Percentiles rank a stretch among this genome's conserved stretches.
phyloP scores from a whole-genome alignment of 2,113 vertebrate species.

The Sorex fumeus region DNA sequence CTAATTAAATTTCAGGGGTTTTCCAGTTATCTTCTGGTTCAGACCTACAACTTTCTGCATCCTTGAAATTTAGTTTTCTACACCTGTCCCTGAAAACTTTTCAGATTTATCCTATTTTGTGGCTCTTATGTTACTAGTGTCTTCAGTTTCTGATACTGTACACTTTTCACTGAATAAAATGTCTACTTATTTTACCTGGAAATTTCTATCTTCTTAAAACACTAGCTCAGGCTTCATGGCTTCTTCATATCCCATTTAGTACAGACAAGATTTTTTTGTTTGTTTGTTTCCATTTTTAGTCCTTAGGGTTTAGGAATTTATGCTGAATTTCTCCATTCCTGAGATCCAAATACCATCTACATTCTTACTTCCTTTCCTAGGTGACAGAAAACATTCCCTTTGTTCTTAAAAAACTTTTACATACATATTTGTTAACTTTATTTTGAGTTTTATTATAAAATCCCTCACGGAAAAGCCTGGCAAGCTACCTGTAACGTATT shows the following conservation, averaged over 20 bases:
- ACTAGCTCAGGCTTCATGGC: background rate
- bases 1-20: background rate
- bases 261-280: background rate
- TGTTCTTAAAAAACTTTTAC: background rate
- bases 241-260: background rate
- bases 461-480: no score
- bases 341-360: background rate
- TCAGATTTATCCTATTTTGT: background rate
- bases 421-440: background rate
- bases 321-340: no score
- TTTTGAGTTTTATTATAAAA: background rate
- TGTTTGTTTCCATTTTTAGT: no score
- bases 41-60: conserved; percentile 8
- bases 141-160: background rate
- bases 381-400: background rate
- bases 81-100: background rate
- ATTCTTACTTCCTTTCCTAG: background rate
- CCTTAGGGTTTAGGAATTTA: no score
- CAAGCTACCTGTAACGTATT: no score
- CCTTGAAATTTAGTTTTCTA: background rate
- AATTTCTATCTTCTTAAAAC: conserved; percentile 46
- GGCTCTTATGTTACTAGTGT: conserved; percentile 14
- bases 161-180: conserved; percentile 9
- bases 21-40: conserved; percentile 15
- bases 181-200: conserved; percentile 12